Evolutionary conservation across 2,113 vertebrate species (phyloP), one percentile per base, ranked within the genome.

Genomic region (Pedionomus torquatus): DNA sequence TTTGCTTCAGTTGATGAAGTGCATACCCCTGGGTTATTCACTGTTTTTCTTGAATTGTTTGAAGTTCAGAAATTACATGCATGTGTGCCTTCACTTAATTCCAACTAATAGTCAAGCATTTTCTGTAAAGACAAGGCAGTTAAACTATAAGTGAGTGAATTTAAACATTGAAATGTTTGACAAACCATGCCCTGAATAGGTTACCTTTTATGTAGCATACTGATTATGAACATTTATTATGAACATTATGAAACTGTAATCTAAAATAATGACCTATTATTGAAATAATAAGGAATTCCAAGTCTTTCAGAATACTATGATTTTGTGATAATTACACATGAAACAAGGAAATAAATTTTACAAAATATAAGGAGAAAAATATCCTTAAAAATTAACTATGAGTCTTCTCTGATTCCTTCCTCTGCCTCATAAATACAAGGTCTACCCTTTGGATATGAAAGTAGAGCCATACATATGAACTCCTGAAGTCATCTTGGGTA

Each of bases 361-460:
- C 16, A 74, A 74, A 43, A 43, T 43, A 26, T 8, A 28, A 66
- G 20, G 8, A 23, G 72, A 69, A 41, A 48, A 54, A n/a, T n/a
- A 7, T 35, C 17, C 49, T 64, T 51, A 37, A 64, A 78, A 65
- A 72, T 20, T 14, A 57, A 6, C 43, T 72, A 19, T 41, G 9
- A 30, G 10, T 20, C 49, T 65, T 79, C 24, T 39, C 5, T n/a
- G 10, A 43, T 49, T 76, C 52, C 5, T 3, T 24, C 8, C 23
- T 1, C 6, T 0, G 0, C 8, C 39, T 57, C 7, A 1, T 57
- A 44, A 44, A 44, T n/a, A 20, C 28, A 44, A 51, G 5, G 13
- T 13, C 26, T 58, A 37, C 28, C 7, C 16, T 44, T n/a, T 37
- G 19, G 26, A 43, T 58, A 43, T 33, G 13, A 76, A 84, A 7